Evolutionary conservation across 2,888 invertebrate genomes (phyloP), one percentile per base, ranked within the genome.

Genomic region (Cheilosia urbana): DNA sequence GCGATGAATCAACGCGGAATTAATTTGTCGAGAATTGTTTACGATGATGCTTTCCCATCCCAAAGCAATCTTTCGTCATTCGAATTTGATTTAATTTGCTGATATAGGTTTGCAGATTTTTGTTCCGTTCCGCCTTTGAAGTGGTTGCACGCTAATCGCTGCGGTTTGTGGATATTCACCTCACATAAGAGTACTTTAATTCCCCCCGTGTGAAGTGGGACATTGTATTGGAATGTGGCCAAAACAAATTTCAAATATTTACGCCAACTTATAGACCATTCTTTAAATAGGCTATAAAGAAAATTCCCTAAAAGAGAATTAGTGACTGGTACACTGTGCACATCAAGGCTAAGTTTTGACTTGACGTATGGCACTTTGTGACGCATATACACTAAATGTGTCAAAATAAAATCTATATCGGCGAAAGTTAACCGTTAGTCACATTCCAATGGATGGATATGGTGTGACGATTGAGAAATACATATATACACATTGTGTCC

Each of bases 151-250:
- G 65, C 75, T 76, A 71, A 71, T 76, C 71, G 65, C 71, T 71
- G 80, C 30, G 45, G 47, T n/a, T n/a, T 55, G 17, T 62, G 34
- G 57, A 24, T 55, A 11, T 40, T 72, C 40, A 45, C 53, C 62
- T 75, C 58, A 66, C 77, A 55, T 60, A 42, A 60, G 75, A 30
- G 0, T 9, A 30, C 9, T 30, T 9, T 30, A 69, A 73, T 65
- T 65, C 71, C 27, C 62, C 76, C 55, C 4, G 71, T 21, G 62
- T 51, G 57, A 85, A 85, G 66, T 73, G 62, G 81, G 80, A 85
- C 85, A 85, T 85, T 72, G 27, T 68, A 58, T 85, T 85, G 85
- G 85, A 85, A 40, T 81, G 13, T 47, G 72, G 76, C 85, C 85
- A 85, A 85, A 81, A 62, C 45, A 72, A 76, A 76, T 81, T 71